Conservation (phyloP, 2,888 invertebrate species). For the Xylota sylvarum region DNA sequence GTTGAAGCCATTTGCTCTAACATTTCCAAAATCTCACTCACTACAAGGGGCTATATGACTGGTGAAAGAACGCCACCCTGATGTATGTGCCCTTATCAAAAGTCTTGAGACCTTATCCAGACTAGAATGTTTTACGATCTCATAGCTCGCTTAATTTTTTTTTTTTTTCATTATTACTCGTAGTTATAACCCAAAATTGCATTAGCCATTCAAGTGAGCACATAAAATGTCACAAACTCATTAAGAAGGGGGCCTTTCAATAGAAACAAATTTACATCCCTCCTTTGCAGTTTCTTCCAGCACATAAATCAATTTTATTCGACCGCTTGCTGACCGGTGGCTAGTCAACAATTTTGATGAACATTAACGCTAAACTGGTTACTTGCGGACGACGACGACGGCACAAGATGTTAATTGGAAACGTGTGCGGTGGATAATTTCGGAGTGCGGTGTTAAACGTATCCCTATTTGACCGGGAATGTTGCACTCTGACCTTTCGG, state of each 20-base stretch:
- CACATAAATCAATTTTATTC: slow-evolving; percentile 75
- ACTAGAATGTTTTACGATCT: no score
- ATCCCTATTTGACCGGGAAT: slow-evolving; percentile 36
- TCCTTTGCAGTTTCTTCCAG: slow-evolving; percentile 75
- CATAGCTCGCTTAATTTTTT: no score
- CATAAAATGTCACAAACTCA: not conserved
- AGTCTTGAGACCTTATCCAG: no score
- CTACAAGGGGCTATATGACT: no score
- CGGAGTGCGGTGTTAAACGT: slow-evolving; percentile 72
- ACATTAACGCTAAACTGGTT: slow-evolving; percentile 63
- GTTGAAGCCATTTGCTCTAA: no score
- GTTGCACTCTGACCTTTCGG: slow-evolving; percentile 62
- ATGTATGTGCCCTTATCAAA: no score
- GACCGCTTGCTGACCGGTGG: slow-evolving; percentile 68
- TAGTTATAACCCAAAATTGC: not conserved
- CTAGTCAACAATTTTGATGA: slow-evolving; percentile 41
- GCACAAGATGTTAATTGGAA: slow-evolving; percentile 76
- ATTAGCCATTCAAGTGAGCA: slow-evolving; percentile 6
- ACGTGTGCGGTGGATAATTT: slow-evolving; percentile 77
- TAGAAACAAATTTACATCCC: slow-evolving; percentile 47
- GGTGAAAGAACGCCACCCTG: no score
- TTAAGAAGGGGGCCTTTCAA: slow-evolving; percentile 9
- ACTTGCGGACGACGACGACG: slow-evolving; percentile 14
- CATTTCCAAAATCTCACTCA: no score
- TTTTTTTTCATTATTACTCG: no score